Evolutionary conservation across 1,140 invertebrate genomes (phyloP).

Genomic region (Drosophila kurseongensis): DNA sequence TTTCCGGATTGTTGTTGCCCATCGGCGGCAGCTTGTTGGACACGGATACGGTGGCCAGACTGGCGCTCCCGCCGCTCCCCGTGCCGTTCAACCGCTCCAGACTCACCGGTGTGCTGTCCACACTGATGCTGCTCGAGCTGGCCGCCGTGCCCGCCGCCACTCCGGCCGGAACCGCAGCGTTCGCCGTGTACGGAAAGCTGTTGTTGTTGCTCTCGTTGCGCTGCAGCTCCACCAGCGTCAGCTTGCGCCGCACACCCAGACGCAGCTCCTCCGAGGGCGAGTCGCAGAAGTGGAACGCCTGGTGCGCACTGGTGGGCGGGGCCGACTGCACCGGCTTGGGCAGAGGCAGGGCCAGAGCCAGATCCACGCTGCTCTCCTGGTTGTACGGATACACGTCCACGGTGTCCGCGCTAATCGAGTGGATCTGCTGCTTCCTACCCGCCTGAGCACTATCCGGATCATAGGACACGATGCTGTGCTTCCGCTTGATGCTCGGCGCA

Average conservation of each 20-base stretch:
- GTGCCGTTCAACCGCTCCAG: conserved; percentile 71
- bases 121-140: conserved; percentile 77
- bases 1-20: conserved; percentile 55
- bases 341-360: conserved; percentile 38
- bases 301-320: conserved; percentile 53
- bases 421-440: conserved; percentile 78
- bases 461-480: conserved; percentile 82
- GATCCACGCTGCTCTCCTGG: conserved; percentile 52
- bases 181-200: conserved; percentile 66
- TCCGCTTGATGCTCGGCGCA: conserved; percentile 66
- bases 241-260: conserved; percentile 69
- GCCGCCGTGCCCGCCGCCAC: conserved; percentile 34
- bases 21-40: conserved; percentile 56
- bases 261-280: conserved; percentile 77
- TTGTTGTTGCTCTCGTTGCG: conserved; percentile 69
- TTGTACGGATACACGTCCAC: conserved; percentile 82
- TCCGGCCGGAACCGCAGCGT: conserved; percentile 50
- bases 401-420: conserved; percentile 82
- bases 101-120: conserved; percentile 76
- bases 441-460: conserved; percentile 79
- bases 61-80: conserved; percentile 58
- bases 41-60: conserved; percentile 51
- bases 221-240: conserved; percentile 74
- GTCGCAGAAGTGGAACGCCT: conserved; percentile 66
- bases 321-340: conserved; percentile 63